A percentile compares a stretch with the other conserved stretches of the same genome.
Conservation (phyloP, 2,888 invertebrate genomes). For the Cerceris ruficornis region DNA sequence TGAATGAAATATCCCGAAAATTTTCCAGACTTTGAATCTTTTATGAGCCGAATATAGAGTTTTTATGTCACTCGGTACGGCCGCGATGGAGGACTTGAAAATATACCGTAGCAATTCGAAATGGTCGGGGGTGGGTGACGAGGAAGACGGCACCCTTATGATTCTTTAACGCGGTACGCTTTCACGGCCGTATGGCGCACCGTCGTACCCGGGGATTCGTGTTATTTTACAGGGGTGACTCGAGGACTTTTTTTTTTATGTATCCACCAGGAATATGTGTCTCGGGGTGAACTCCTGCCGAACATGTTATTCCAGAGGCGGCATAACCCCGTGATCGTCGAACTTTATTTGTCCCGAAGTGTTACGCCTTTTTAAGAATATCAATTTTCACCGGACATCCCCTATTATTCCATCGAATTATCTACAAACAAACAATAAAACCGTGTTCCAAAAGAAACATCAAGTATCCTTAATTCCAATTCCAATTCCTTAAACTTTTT, state of each 20-base stretch:
- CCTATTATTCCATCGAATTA: no score
- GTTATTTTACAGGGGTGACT: conserved; percentile 75
- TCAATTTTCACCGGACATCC: no score
- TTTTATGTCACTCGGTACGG: conserved; percentile 1
- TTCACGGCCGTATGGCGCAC: conserved; percentile 70
- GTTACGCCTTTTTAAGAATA: not conserved
- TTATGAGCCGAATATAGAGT: conserved; percentile 1
- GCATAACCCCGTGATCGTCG: not conserved
- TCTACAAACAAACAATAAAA: no score
- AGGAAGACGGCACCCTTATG: conserved; percentile 70
- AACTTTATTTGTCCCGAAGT: not conserved
- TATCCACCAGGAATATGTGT: conserved; percentile 66
- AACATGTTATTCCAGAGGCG: conserved; percentile 8
- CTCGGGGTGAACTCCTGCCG: conserved; percentile 10
- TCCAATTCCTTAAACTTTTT: no score
- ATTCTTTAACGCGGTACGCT: conserved; percentile 73
- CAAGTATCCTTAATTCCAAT: no score
- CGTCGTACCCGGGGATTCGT: conserved; percentile 52
- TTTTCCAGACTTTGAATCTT: conserved; percentile 11
- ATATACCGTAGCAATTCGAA: conserved; percentile 5
- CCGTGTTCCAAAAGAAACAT: no score
- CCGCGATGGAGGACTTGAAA: conserved; percentile 13
- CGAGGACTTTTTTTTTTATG: conserved; percentile 71
- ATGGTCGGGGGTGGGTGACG: conserved; percentile 52
- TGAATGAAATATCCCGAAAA: not conserved